A percentile compares a stretch with the other conserved stretches of the same genome.
Evolutionary conservation across 2,888 invertebrate species (phyloP).

Genomic region (Cheilosia vulpina): DNA sequence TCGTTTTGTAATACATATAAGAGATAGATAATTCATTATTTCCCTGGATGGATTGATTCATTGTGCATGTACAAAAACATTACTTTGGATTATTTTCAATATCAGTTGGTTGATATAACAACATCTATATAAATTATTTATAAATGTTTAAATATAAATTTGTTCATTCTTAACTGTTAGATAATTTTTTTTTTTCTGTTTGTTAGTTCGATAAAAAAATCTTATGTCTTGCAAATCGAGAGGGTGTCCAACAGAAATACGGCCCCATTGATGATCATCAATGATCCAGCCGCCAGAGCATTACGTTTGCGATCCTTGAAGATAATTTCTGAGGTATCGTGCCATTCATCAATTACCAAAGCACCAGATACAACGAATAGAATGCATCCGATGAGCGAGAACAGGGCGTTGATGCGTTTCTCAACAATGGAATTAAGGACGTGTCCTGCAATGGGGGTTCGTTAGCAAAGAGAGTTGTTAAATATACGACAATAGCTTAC

Average conservation of each 20-base stretch:
- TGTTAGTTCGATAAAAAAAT: conserved; percentile 6
- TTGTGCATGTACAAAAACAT: conserved; percentile 23
- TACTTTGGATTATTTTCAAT: conserved; percentile 37
- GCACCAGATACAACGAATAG: conserved; percentile 81
- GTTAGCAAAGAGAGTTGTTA: neutral
- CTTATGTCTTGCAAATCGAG: conserved; percentile 82
- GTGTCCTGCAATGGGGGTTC: conserved; percentile 78
- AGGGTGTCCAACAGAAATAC: conserved; percentile 82
- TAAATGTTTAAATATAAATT: conserved; percentile 57
- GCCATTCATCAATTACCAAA: conserved; percentile 82
- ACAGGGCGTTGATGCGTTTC: conserved; percentile 81
- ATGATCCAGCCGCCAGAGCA: conserved; percentile 80
- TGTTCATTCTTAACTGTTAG: conserved; percentile 60
- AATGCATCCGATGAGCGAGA: conserved; percentile 81
- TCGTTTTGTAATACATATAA: conserved; percentile 10
- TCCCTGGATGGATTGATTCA: conserved; percentile 44
- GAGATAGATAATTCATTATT: conserved; percentile 22
- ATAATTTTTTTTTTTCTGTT: conserved; percentile 2
- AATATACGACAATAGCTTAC: conserved; percentile 63
- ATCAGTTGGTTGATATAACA: conserved; percentile 4
- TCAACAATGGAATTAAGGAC: conserved; percentile 80
- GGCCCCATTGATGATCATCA: conserved; percentile 82
- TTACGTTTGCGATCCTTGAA: conserved; percentile 80
- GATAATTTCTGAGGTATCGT: conserved; percentile 77
- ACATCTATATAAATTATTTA: conserved; percentile 23